Conservation (phyloP, 2,113 vertebrate species). For the Tragelaphus imberbis region DNA sequence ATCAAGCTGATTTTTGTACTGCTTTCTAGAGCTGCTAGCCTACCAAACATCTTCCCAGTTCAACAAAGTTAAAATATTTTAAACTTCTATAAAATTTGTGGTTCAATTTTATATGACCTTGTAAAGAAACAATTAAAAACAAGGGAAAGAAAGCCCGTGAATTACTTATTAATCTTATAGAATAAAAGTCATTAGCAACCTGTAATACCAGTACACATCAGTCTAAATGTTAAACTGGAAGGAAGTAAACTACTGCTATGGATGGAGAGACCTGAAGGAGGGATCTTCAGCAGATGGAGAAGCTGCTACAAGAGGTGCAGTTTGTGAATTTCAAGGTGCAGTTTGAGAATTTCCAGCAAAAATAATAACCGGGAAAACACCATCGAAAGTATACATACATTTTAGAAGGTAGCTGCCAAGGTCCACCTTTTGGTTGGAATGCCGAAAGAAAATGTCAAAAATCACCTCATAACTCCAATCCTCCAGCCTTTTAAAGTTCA, state of each 20-base stretch:
- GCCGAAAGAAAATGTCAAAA: slow-evolving; percentile 43
- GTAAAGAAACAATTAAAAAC: slow-evolving; percentile 27
- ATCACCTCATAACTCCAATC: background rate
- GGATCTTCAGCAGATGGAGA: background rate
- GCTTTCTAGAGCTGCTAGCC: slow-evolving; percentile 16
- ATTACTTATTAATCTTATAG: background rate
- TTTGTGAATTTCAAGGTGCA: slow-evolving; percentile 7
- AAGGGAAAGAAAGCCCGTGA: background rate
- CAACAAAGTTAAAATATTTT: background rate
- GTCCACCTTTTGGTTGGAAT: slow-evolving; percentile 10
- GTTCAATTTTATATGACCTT: slow-evolving; percentile 37
- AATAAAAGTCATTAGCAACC: slow-evolving; percentile 2
- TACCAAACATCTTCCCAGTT: slow-evolving; percentile 25
- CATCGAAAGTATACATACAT: background rate
- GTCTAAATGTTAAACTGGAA: background rate
- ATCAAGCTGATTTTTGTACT: slow-evolving; percentile 33
- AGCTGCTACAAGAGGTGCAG: background rate
- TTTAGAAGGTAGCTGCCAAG: background rate
- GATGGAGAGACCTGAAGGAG: background rate
- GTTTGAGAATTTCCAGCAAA: slow-evolving; percentile 10
- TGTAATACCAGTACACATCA: background rate
- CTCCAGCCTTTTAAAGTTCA: slow-evolving; percentile 48
- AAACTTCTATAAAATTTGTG: background rate
- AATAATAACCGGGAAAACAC: background rate
- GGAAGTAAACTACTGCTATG: background rate